Base-by-base conservation (phyloP, 1,140 invertebrate species). In the Anthonomus grandis region DNA sequence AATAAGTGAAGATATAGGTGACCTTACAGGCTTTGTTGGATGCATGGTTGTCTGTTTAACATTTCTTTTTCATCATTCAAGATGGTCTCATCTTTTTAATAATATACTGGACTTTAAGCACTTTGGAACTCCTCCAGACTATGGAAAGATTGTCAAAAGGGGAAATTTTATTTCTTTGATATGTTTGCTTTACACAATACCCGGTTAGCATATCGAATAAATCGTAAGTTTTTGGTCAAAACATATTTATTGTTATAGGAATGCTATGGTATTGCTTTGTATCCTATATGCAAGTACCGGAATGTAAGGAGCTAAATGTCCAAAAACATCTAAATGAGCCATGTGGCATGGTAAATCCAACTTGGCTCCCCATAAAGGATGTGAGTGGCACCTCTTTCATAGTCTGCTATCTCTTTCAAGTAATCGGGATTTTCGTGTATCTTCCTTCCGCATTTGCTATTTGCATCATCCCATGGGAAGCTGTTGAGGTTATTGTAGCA, bases 1-100 rank as follows among this genome's bases (percentile, higher is more conserved):
- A 6, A 56, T 47, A n/a, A 56, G 37, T 23, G 54, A 56, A 48
- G 48, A 50, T n/a, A 38, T 58, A n/a, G 48, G 47, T 9, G 56
- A 58, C 13, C 8, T 58, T 4, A 23, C 27, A 4, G 56, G 56
- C 9, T 47, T 47, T 36, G 13, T 37, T n/a, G 48, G 56, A 2
- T 58, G 56, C 19, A 58, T 46, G 38, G 12, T 18, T 3, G 13
- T 19, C 6, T 44, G 47, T 19, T 15, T 50, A 6, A 24, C 13
- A n/a, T 58, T 58, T 34, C 18, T 38, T 6, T 5, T 34, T 4
- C 15, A 51, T 25, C 56, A 58, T 38, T 18, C 19, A 8, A 31
- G 17, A 36, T 58, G 56, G 56, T 34, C 37, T 1, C 34, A 36
- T 3, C 27, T 58, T 24, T 58, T 58, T n/a, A 48, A 51, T 4